Base-by-base conservation (phyloP, 1,140 invertebrate genomes). In the Cylas formicarius region DNA sequence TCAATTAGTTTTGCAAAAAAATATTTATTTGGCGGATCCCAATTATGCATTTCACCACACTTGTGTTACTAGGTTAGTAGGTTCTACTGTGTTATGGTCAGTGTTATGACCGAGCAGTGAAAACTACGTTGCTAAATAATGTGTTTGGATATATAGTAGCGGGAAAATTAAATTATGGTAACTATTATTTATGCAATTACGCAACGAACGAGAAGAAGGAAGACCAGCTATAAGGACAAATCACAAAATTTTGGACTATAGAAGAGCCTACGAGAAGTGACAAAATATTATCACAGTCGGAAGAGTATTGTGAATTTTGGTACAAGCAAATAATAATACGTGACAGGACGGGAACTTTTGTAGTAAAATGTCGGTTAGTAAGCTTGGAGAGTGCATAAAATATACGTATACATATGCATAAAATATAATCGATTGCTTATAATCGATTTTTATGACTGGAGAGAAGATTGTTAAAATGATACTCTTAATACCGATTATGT, bases 391-490 rank as follows among this genome's bases (percentile, higher is more conserved):
- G 8, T 6, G 19, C 18, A 19, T 41, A 13, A 19, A 29, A 2
- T 26, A 41, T 31, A 31, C 39, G n/a, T 19, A 13, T 2, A 19
- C n/a, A 41, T 20, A 28, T 18, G 18, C n/a, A n/a, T n/a, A n/a
- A n/a, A n/a, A n/a, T n/a, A n/a, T n/a, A n/a, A n/a, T n/a, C n/a
- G n/a, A n/a, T n/a, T n/a, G 39, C 39, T 5, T 14, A 19, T 3
- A 41, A 32, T 6, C 26, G 39, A 18, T 41, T 41, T 33, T 36
- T 7, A 8, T 4, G 26, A 8, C 20, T 44, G 13, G 33, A 44
- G 22, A 26, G 11, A 44, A 19, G 23, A 27, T 29, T 45, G n/a
- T 11, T 45, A 46, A 24, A 50, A 50, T 28, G 3, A 17, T n/a
- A 11, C 18, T 7, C 13, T 50, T 28, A 44, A 29, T 28, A 11